Evolutionary conservation across 2,113 vertebrate genomes (phyloP).

Genomic region (Vombatus ursinus): DNA sequence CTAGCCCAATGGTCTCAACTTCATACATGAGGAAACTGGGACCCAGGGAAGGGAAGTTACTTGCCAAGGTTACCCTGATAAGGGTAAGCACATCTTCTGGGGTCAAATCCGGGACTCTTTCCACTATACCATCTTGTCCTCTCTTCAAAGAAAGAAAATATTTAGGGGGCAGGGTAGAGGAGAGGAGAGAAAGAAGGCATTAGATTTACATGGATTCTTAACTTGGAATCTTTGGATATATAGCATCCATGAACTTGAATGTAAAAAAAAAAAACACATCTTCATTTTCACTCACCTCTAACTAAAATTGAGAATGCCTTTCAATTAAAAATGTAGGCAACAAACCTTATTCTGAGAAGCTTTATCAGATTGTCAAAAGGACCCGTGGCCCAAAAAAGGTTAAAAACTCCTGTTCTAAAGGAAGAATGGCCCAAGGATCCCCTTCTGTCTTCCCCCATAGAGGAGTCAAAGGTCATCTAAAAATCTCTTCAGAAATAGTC

Average conservation of each 20-base stretch:
- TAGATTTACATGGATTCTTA: neutral
- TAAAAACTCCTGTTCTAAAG: neutral
- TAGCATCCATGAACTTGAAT: neutral
- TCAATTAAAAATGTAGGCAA: neutral
- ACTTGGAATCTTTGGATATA: neutral
- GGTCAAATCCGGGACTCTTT: neutral
- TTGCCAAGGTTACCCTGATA: neutral
- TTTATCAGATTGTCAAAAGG: neutral
- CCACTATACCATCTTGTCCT: neutral
- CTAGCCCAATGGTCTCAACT: neutral
- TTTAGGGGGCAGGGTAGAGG: neutral
- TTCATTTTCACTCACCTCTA: neutral
- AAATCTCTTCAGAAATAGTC: neutral
- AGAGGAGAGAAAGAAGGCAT: rapidly evolving
- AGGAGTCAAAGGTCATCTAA: neutral
- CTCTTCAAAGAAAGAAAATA: neutral
- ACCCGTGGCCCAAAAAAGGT: neutral
- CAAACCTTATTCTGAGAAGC: neutral
- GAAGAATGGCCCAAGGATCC: rapidly evolving
- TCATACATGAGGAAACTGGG: neutral
- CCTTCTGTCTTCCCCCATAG: neutral
- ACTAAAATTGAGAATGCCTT: neutral
- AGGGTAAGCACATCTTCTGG: no score
- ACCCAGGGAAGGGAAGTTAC: neutral
- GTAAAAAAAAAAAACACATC: neutral